Evolutionary conservation across 2,113 vertebrate genomes (phyloP).

Genomic region (Cariama cristata): DNA sequence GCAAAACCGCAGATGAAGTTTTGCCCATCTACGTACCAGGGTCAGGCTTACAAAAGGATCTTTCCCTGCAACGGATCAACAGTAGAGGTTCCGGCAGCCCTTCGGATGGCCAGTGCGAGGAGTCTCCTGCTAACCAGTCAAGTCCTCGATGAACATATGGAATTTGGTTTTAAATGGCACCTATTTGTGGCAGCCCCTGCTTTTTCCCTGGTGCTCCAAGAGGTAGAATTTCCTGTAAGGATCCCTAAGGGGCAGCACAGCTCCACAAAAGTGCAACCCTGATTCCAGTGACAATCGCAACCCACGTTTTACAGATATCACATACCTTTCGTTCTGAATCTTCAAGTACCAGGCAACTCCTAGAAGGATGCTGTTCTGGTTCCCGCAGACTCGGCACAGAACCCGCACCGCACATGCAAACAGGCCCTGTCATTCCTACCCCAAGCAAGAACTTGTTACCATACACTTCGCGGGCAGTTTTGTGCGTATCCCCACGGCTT

Average conservation of each 20-base stretch:
- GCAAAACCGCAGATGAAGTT: background rate
- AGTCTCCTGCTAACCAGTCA: background rate
- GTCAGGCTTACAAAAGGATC: background rate
- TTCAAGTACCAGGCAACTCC: background rate
- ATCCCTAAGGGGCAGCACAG: slow-evolving; percentile 45
- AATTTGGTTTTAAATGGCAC: background rate
- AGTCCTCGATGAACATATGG: fast-evolving
- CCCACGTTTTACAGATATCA: background rate
- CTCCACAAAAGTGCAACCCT: background rate
- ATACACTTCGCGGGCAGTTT: background rate
- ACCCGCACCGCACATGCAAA: no score
- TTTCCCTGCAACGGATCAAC: fast-evolving
- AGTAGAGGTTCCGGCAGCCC: background rate
- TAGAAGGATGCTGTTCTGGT: background rate
- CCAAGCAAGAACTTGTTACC: no score
- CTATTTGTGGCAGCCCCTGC: background rate
- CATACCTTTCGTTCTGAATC: background rate
- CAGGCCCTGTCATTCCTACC: fast-evolving
- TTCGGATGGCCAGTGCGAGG: background rate
- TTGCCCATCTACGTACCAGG: background rate
- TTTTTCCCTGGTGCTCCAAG: background rate
- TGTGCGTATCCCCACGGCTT: fast-evolving
- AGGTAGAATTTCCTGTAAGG: background rate
- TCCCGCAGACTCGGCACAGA: background rate
- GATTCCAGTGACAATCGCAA: background rate